Conservation (phyloP, 30 jellyfish, hydroid and myxozoan species). For the Aurelia coerulea region DNA sequence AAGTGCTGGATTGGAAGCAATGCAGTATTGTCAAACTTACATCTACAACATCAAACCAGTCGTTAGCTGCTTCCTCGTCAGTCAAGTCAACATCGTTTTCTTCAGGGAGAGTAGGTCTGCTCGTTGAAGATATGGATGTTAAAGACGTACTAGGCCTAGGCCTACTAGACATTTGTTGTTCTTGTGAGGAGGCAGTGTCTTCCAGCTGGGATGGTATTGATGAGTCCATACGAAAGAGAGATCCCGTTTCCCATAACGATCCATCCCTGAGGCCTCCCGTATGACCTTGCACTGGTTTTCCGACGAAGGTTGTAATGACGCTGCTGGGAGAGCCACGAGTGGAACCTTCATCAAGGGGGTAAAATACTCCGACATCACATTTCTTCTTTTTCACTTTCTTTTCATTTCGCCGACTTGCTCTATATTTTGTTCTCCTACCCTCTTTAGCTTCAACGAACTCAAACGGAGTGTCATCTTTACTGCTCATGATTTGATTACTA, state of each 20-base stretch:
- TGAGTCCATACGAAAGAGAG: background rate
- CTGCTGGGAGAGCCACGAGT: constrained; percentile 4
- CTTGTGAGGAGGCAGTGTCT: no score
- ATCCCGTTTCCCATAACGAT: background rate
- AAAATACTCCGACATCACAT: background rate
- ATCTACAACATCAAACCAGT: constrained; percentile 10
- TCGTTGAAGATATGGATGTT: no score
- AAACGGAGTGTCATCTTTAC: background rate
- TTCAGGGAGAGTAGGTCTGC: no score
- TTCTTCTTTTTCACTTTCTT: background rate
- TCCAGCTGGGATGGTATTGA: no score
- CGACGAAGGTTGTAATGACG: background rate
- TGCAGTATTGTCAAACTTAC: background rate
- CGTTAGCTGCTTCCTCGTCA: background rate
- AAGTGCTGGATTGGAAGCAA: no score
- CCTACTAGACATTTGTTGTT: no score
- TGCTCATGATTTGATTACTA: background rate
- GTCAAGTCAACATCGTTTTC: background rate
- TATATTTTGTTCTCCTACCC: background rate
- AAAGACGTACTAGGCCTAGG: no score
- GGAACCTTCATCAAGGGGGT: background rate
- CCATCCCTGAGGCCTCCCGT: background rate
- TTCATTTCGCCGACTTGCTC: background rate
- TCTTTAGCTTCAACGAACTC: background rate
- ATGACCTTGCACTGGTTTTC: background rate